These are phyloP conservation scores for Didymodactylos carnosus DNA, from an alignment of 2,888 invertebrate genomes.

Conservation along the genomic window DNA sequence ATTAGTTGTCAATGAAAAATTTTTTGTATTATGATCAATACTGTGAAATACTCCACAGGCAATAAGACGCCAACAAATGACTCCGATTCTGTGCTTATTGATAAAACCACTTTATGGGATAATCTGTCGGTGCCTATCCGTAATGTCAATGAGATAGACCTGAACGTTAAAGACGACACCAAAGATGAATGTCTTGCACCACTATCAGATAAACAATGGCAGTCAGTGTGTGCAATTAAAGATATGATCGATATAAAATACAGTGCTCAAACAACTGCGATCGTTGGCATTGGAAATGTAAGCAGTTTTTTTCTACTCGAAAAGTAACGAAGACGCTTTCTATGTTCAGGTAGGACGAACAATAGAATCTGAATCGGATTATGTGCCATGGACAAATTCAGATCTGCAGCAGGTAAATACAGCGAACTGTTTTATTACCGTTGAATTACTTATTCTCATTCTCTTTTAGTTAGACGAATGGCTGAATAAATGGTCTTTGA, in stretches of 20 bases:
- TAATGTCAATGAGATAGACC: no score
- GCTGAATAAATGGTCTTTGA: background rate
- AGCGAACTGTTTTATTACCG: no score
- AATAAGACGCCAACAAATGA: no score
- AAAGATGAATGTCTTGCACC: background rate
- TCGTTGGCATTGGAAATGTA: no score
- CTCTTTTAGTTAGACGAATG: background rate
- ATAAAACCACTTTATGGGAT: background rate
- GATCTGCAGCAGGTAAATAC: background rate
- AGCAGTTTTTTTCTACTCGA: background rate
- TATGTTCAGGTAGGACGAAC: background rate
- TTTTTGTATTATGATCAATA: no score
- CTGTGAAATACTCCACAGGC: no score
- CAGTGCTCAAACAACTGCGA: background rate
- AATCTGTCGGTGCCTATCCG: no score
- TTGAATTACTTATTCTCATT: background rate
- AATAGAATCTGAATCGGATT: background rate
- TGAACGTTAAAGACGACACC: background rate
- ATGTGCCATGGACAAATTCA: background rate
- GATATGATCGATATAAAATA: background rate
- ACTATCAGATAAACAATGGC: background rate
- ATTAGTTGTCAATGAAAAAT: no score
- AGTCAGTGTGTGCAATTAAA: background rate
- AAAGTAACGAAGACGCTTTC: background rate
- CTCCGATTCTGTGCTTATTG: no score